A percentile compares a stretch with the other conserved stretches of the same genome.
phyloP scores from a whole-genome alignment of 2,888 invertebrate genomes.

The Auanema sp. region DNA sequence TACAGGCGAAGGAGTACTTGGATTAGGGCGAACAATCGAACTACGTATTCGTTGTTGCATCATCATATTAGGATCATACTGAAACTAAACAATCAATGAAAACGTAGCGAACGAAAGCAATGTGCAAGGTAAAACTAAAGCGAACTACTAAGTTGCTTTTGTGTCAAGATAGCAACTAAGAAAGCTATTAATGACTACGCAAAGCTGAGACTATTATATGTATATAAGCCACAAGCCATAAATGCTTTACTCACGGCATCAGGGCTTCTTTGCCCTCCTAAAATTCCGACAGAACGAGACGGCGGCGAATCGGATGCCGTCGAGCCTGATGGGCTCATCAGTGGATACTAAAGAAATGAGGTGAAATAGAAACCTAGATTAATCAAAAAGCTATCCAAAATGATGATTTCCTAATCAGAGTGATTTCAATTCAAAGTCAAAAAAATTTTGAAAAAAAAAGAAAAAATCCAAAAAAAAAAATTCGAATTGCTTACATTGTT shows the following conservation, averaged over 20 bases:
- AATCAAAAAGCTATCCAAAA: neutral
- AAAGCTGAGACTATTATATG: neutral
- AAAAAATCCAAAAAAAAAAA: neutral
- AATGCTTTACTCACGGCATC: slow-evolving; percentile 26
- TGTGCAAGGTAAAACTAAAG: too few relatives aligned
- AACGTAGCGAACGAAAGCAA: neutral
- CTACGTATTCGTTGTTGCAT: slow-evolving; percentile 35
- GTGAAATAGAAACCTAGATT: slow-evolving; percentile 3
- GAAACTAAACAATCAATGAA: slow-evolving; percentile 17
- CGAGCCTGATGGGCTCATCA: slow-evolving; percentile 42
- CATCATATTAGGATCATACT: slow-evolving; percentile 46
- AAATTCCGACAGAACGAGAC: slow-evolving; percentile 25
- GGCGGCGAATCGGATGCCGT: slow-evolving; percentile 39
- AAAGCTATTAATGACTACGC: too few relatives aligned
- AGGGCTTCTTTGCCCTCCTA: slow-evolving; percentile 34
- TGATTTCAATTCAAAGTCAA: too few relatives aligned
- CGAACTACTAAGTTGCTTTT: too few relatives aligned
- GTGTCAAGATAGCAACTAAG: too few relatives aligned
- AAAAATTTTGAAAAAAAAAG: too few relatives aligned
- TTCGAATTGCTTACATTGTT: slow-evolving; percentile 2
- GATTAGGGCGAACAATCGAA: slow-evolving; percentile 11
- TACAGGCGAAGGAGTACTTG: slow-evolving; percentile 10
- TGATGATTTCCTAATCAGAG: too few relatives aligned
- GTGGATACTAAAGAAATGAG: slow-evolving; percentile 34
- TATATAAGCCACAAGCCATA: neutral